Conservation (phyloP, 2,113 vertebrate species). For the Brevimyrus niger region DNA sequence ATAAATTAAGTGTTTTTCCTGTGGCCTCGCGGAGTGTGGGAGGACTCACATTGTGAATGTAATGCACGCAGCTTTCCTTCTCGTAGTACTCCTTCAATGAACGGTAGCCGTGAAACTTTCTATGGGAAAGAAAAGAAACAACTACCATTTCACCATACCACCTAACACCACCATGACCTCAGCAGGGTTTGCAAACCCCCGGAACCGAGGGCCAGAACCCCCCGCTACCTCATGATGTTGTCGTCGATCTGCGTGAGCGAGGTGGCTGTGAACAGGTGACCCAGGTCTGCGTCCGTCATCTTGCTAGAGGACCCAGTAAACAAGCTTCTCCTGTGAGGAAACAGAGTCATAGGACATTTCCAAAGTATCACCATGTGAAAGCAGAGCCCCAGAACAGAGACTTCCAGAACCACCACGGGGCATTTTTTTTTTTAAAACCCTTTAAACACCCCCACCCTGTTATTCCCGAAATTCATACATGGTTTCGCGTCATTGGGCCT, state of each 20-base stretch:
- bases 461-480: background rate
- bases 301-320: constrained; percentile 70
- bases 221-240: constrained; percentile 82
- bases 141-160: background rate
- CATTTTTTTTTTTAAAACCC: background rate
- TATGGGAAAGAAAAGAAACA: constrained; percentile 38
- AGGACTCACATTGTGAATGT: constrained; percentile 82
- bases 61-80: constrained; percentile 91
- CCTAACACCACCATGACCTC: background rate
- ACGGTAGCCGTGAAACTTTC: constrained; percentile 89
- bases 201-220: background rate
- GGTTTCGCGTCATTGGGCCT: background rate
- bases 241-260: constrained; percentile 98
- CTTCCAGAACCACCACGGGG: background rate
- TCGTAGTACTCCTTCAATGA: constrained; percentile 97
- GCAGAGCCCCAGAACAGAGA: background rate
- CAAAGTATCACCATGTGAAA: background rate
- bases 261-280: constrained; percentile 85
- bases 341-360: background rate
- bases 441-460: background rate
- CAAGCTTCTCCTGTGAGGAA: constrained; percentile 69
- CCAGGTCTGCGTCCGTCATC: constrained; percentile 73
- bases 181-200: background rate
- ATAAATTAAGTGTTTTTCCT: background rate
- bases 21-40: background rate